Conservation (phyloP, 1,140 invertebrate genomes). For the Drosophila santomea region DNA sequence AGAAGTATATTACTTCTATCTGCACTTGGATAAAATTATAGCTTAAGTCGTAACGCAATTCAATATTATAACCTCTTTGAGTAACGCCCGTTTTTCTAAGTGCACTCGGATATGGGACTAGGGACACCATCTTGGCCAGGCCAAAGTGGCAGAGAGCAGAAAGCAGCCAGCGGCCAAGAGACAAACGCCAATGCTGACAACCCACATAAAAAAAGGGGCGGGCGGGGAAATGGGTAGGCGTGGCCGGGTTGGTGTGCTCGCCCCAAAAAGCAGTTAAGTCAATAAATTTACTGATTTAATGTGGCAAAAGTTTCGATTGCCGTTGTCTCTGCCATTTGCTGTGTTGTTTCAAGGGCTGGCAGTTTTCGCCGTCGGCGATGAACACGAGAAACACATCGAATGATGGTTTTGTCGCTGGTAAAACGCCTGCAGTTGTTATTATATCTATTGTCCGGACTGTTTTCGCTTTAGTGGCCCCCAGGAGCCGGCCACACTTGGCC, state of each 20-base stretch:
- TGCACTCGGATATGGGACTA: slow-evolving; percentile 9
- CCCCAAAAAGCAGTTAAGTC: slow-evolving; percentile 75
- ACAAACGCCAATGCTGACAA: slow-evolving; percentile 54
- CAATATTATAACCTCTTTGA: no score
- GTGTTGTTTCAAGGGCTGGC: slow-evolving; percentile 64
- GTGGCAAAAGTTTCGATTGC: slow-evolving; percentile 81
- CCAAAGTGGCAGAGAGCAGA: slow-evolving; percentile 42
- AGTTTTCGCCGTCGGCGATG: slow-evolving; percentile 26
- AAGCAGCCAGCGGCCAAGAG: slow-evolving; percentile 55
- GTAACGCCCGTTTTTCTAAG: background rate
- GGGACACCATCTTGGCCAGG: slow-evolving; percentile 30
- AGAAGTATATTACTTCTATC: no score
- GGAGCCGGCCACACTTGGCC: slow-evolving; percentile 27
- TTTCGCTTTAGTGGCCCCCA: slow-evolving; percentile 39
- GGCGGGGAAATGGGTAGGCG: slow-evolving; percentile 7
- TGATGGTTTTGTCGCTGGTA: slow-evolving; percentile 30
- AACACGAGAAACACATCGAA: slow-evolving; percentile 16
- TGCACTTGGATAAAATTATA: no score
- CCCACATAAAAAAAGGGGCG: slow-evolving; percentile 21
- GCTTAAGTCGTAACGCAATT: background rate
- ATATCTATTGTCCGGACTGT: slow-evolving; percentile 41
- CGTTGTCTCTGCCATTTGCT: slow-evolving; percentile 47
- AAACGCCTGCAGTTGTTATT: slow-evolving; percentile 51
- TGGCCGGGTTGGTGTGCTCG: slow-evolving; percentile 44
- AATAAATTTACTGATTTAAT: slow-evolving; percentile 83